These are phyloP conservation scores for Lepidurus couesii DNA, from an alignment of 1,140 invertebrate species.

Conservation along the genomic window DNA sequence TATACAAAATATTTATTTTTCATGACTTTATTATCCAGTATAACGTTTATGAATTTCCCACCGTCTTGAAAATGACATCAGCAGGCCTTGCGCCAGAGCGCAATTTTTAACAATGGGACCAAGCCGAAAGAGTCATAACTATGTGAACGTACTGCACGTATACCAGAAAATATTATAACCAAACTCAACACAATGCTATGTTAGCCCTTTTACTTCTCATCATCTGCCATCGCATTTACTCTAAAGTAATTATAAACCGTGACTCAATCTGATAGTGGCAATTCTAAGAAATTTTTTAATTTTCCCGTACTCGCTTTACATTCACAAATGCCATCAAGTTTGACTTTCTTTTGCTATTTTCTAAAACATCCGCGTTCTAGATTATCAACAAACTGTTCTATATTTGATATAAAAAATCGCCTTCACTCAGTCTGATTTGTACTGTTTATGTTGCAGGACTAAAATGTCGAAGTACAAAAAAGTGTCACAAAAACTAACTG, in stretches of 20 bases:
- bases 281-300: not conserved
- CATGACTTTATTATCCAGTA: not conserved
- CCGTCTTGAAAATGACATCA: too few species aligned
- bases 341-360: not conserved
- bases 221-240: not conserved
- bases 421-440: not conserved
- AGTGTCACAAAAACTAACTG: not conserved
- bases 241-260: not conserved
- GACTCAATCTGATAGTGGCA: not conserved
- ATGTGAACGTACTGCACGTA: too few species aligned
- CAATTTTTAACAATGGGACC: not conserved
- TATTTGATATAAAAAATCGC: not conserved
- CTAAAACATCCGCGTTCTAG: not conserved
- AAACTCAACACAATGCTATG: not conserved
- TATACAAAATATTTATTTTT: not conserved
- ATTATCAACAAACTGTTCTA: not conserved
- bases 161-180: too few species aligned
- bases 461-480: not conserved
- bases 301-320: not conserved
- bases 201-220: not conserved
- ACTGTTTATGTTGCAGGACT: not conserved
- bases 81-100: not conserved
- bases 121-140: not conserved
- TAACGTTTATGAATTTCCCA: too few species aligned
- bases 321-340: not conserved